Evolutionary conservation across 2,113 vertebrate species (phyloP).

Genomic region (Sander vitreus): DNA sequence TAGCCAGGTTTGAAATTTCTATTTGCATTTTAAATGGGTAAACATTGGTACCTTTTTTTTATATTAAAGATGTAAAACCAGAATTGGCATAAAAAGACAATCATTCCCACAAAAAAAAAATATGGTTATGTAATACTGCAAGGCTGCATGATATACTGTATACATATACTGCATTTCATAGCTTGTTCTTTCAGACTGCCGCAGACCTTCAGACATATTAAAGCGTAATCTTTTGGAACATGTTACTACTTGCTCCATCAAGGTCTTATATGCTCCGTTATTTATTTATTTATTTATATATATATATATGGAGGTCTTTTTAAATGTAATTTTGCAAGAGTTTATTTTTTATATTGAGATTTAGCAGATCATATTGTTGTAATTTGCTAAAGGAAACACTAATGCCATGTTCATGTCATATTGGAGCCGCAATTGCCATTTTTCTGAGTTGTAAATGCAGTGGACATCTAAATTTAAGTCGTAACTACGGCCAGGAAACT

Average conservation of each 20-base stretch:
- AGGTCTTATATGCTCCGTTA: not conserved
- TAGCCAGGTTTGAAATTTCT: slow-evolving; percentile 34
- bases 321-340: too few relatives aligned
- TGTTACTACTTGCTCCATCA: not conserved
- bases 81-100: not conserved
- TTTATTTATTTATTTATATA: too few relatives aligned
- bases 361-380: not conserved
- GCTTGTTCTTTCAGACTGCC: not conserved
- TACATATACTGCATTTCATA: not conserved
- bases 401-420: not conserved
- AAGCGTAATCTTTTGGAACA: not conserved
- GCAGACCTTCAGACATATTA: not conserved
- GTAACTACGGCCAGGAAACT: not conserved
- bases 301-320: too few relatives aligned
- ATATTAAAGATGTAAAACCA: not conserved
- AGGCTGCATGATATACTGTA: not conserved
- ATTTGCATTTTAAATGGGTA: slow-evolving; percentile 14
- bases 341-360: not conserved
- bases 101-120: not conserved
- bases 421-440: not conserved
- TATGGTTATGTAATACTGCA: not conserved
- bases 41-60: not conserved
- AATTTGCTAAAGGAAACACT: not conserved
- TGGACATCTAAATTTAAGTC: not conserved
- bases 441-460: not conserved